phyloP scores from a whole-genome alignment of 2,113 vertebrate species.

The Gasterosteus aculeatus region DNA sequence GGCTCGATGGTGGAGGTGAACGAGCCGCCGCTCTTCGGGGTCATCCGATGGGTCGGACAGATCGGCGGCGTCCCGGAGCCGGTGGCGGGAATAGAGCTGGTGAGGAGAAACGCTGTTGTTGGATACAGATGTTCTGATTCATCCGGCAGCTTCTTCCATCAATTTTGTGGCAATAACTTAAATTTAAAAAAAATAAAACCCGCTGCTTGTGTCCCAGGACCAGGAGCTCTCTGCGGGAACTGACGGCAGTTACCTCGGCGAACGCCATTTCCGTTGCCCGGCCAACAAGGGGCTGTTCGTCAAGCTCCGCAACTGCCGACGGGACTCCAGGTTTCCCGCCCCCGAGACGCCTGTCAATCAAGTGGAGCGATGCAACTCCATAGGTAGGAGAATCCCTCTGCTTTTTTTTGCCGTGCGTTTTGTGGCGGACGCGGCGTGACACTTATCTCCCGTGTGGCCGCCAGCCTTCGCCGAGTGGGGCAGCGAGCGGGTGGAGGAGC shows the following conservation, averaged over 20 bases:
- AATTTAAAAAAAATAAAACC: background rate
- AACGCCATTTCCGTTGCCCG: slow-evolving; percentile 83
- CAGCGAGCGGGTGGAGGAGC: slow-evolving; percentile 83
- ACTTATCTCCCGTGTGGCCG: background rate
- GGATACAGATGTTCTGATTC: no score
- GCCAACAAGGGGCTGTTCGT: slow-evolving; percentile 86
- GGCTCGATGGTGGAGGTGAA: slow-evolving; percentile 87
- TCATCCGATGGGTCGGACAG: slow-evolving; percentile 86
- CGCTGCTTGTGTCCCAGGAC: slow-evolving; percentile 70
- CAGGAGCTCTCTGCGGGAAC: slow-evolving; percentile 81
- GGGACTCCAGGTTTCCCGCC: slow-evolving; percentile 84
- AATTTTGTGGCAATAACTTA: no score
- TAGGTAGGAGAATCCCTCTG: slow-evolving; percentile 69
- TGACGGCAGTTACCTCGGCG: slow-evolving; percentile 82
- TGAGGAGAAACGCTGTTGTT: slow-evolving; percentile 40
- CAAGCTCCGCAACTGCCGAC: slow-evolving; percentile 82
- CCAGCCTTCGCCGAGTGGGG: slow-evolving; percentile 85
- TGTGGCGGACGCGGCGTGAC: no score
- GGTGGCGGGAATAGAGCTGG: slow-evolving; percentile 86
- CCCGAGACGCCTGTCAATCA: slow-evolving; percentile 81
- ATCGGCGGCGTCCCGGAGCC: slow-evolving; percentile 68
- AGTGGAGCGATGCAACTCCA: slow-evolving; percentile 86
- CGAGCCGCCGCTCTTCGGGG: slow-evolving; percentile 83
- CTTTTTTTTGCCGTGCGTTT: no score
- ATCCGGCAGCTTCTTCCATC: no score